Evolutionary conservation across 2,113 vertebrate genomes (phyloP), one percentile per base, ranked within the genome.

Genomic region (Macheiramphus alcinus): DNA sequence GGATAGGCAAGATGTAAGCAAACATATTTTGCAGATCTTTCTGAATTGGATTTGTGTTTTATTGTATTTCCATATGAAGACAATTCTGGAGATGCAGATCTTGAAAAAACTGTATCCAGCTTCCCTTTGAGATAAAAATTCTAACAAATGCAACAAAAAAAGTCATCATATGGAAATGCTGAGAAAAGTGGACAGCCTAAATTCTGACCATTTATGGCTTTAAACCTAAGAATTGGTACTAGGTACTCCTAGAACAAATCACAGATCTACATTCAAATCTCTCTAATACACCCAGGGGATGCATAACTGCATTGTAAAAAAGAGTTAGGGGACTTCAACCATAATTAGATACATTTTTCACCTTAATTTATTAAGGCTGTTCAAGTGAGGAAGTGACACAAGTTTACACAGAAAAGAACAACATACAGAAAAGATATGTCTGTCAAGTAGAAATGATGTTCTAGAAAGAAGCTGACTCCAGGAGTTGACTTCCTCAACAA

Each of bases 381-480:
- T 91, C 56, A 86, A 63, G 32, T 25, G 26, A 94, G 72, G 23
- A 55, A 80, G 16, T 29, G 6, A 80, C 29, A 47, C 0, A 7
- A 72, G 16, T 63, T 76, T 76, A 83, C 18, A 38, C 0, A 47
- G 1, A 55, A 14, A 86, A 87, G 22, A 73, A 50, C 16, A 65
- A 52, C 3, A 55, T 0, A 45, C 18, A 74, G 22, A 68, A 83
- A 91, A 73, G 8, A 34, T 9, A 47, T 1, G 0, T 0, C 19
- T 23, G 13, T n/a, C 40, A 65, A 40, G 16, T 5, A 70, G 16
- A 86, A 83, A 43, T 23, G 0, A 22, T n/a, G 10, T 29, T 82
- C 43, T 52, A 88, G 71, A 79, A 92, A 88, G 32, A 38, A 76
- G 34, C 1, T 52, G 55, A 66, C 48, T 61, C 40, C 61, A 42